Evolutionary conservation across 2,113 vertebrate genomes (phyloP).

Genomic region (Eulemur rufifrons): DNA sequence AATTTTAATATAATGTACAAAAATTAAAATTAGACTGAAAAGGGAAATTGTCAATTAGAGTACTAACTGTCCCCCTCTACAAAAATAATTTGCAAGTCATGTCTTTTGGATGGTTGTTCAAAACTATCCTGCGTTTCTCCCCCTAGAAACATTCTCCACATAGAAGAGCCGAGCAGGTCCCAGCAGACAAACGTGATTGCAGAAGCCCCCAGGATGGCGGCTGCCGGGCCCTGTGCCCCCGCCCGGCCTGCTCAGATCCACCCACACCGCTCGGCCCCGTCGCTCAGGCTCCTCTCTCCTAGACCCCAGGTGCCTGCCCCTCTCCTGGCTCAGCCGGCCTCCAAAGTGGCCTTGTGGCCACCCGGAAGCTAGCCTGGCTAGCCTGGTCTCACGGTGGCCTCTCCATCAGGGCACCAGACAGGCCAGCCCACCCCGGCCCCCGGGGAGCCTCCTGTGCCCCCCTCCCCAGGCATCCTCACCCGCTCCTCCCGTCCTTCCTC

Average conservation of each 20-base stretch:
- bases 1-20: neutral
- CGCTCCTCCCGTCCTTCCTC: conserved; percentile 28
- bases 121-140: neutral
- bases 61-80: no score
- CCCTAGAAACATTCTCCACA: neutral
- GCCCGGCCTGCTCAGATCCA: no score
- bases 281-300: neutral
- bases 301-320: neutral
- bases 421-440: fast-evolving
- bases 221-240: no score
- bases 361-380: neutral
- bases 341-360: neutral
- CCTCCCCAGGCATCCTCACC: neutral
- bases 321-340: neutral
- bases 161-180: neutral
- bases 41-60: neutral
- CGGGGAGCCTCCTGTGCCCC: neutral
- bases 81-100: neutral
- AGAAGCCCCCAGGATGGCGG: neutral
- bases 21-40: neutral
- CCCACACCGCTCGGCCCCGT: no score
- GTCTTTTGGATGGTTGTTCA: neutral
- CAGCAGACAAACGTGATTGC: neutral
- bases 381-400: neutral
- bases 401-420: neutral